These are phyloP conservation scores for Zaprionus davidi DNA, from an alignment of 1,140 invertebrate species.

Conservation along the genomic window DNA sequence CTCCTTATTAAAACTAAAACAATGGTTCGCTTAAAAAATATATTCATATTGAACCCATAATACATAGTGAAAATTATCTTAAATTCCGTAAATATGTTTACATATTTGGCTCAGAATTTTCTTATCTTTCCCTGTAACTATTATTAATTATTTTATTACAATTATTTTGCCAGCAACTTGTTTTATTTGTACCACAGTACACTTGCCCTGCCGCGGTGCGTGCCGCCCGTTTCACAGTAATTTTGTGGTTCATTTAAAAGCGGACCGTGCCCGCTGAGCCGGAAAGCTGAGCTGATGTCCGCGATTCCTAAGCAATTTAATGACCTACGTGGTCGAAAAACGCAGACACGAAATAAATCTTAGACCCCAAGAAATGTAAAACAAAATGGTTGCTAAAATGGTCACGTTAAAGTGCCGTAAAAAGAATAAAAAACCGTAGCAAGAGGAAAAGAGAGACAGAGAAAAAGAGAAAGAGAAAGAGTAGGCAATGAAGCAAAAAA, in stretches of 20 bases:
- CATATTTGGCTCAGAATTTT: no score
- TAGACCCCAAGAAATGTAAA: conserved; percentile 56
- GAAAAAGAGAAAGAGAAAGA: neutral
- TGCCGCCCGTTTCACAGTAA: conserved; percentile 62
- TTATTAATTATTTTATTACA: no score
- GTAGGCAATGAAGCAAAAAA: neutral
- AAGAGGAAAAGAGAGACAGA: neutral
- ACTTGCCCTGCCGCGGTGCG: conserved; percentile 37
- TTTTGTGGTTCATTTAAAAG: conserved; percentile 78
- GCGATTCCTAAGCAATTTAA: conserved; percentile 81
- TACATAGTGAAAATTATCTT: no score
- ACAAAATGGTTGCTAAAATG: conserved; percentile 59
- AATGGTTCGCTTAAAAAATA: no score
- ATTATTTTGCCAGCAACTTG: neutral
- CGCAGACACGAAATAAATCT: conserved; percentile 78
- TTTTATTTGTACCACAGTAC: conserved; percentile 40
- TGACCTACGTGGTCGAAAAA: conserved; percentile 74
- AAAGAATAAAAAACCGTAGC: conserved; percentile 28
- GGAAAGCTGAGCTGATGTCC: conserved; percentile 47
- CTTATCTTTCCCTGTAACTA: no score
- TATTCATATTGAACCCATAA: no score
- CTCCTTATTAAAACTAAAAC: no score
- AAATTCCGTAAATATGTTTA: no score
- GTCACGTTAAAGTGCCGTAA: conserved; percentile 77
- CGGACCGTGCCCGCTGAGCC: conserved; percentile 24